Percentiles rank a stretch among this genome's conserved stretches.
These are phyloP conservation scores for Geodia barretti DNA, from an alignment of 37 sponge, comb jelly and placozoan species.

Conservation along the genomic window DNA sequence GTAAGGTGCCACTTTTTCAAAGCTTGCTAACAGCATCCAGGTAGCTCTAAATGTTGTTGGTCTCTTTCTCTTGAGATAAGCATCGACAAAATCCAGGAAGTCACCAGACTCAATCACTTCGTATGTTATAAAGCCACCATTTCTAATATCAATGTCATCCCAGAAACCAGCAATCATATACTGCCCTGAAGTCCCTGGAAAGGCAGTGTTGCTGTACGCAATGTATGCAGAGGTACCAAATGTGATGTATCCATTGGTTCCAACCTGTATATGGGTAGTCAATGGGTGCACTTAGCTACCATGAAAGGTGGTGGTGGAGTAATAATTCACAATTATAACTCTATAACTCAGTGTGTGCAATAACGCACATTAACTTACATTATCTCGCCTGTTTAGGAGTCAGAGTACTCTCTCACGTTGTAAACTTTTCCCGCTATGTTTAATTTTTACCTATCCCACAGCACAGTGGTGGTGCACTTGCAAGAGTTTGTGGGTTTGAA, in stretches of 20 bases:
- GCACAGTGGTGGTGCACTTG: no score
- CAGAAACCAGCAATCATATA: background rate
- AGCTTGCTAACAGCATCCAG: conserved; percentile 31
- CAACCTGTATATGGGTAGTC: background rate
- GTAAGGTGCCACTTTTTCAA: background rate
- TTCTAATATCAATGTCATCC: background rate
- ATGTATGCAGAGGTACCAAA: conserved; percentile 19
- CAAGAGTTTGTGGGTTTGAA: no score
- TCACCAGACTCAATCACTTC: background rate
- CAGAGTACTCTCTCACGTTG: no score
- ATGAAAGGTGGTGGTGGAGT: no score
- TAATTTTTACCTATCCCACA: no score
- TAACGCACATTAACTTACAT: no score
- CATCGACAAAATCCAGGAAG: background rate
- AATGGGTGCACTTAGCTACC: no score
- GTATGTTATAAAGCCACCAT: background rate
- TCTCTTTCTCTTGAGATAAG: background rate
- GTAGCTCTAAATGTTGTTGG: conserved; percentile 17
- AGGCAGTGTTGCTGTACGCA: background rate
- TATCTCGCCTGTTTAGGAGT: no score
- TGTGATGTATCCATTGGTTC: conserved; percentile 17
- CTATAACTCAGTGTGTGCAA: no score
- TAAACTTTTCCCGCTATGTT: background rate
- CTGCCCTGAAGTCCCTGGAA: background rate
- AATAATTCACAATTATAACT: no score